Evolutionary conservation across 2,888 invertebrate genomes (phyloP).

Genomic region (Dryobotodes eremita): DNA sequence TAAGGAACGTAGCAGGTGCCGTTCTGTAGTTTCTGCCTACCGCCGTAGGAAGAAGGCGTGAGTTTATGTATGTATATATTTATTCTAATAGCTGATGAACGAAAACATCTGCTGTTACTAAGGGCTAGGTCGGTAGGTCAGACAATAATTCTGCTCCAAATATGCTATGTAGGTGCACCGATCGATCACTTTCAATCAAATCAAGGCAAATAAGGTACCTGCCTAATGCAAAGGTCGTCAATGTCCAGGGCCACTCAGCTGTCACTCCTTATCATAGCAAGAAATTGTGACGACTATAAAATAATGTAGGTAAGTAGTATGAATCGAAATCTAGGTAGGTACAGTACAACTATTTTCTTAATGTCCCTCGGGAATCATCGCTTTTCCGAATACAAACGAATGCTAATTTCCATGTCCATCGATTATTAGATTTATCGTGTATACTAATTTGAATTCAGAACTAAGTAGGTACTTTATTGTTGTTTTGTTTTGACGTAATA

Average conservation of each 20-base stretch:
- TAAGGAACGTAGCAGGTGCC: no score
- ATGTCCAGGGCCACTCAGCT: conserved; percentile 21
- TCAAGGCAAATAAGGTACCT: conserved; percentile 13
- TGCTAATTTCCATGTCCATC: no score
- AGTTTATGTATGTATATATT: no score
- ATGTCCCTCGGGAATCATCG: no score
- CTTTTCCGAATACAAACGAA: no score
- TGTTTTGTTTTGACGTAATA: no score
- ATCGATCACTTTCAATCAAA: conserved; percentile 10
- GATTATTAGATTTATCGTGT: no score
- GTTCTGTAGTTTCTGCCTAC: no score
- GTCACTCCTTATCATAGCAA: conserved; percentile 35
- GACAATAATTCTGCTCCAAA: not conserved
- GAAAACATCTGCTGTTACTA: not conserved
- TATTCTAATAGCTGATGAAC: not conserved
- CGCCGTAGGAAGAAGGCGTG: no score
- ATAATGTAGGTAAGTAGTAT: conserved; percentile 23
- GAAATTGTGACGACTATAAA: not conserved
- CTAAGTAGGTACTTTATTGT: no score
- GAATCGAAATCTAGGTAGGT: conserved; percentile 2
- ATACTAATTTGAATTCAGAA: no score
- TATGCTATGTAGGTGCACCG: not conserved
- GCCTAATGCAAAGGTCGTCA: conserved; percentile 3
- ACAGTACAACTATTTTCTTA: no score
- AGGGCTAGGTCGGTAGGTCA: conserved; percentile 15